Evolutionary conservation across 1,140 invertebrate species (phyloP).

Genomic region (Drosophila novamexicana): DNA sequence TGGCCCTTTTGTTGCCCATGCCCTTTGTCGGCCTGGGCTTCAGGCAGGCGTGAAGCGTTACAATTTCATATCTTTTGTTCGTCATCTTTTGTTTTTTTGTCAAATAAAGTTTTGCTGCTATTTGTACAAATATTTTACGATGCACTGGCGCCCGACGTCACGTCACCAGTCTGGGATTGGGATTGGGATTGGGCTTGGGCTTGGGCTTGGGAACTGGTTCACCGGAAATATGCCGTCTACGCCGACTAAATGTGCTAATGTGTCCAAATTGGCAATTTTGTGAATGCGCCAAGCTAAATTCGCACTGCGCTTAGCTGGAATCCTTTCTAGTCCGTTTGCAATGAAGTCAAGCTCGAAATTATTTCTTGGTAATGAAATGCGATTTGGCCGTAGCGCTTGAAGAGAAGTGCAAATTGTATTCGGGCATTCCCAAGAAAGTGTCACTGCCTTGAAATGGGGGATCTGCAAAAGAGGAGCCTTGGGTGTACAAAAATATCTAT

Average conservation of each 20-base stretch:
- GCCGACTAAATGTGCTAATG: constrained; percentile 46
- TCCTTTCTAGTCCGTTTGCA: constrained; percentile 67
- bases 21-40: constrained; percentile 56
- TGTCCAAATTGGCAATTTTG: constrained; percentile 64
- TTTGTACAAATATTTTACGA: constrained; percentile 73
- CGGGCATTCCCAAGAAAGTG: constrained; percentile 31
- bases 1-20: constrained; percentile 16
- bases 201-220: constrained; percentile 5
- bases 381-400: constrained; percentile 30
- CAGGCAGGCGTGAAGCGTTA: constrained; percentile 72
- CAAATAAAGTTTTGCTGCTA: constrained; percentile 39
- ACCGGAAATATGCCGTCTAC: constrained; percentile 76
- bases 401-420: constrained; percentile 47
- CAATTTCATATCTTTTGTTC: constrained; percentile 56
- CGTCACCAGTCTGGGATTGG: constrained; percentile 20
- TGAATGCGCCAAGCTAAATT: constrained; percentile 24
- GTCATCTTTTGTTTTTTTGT: constrained; percentile 26
- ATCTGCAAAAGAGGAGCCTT: neutral
- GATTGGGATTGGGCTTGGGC: neutral
- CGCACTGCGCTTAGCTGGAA: constrained; percentile 42
- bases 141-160: constrained; percentile 59
- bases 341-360: constrained; percentile 72
- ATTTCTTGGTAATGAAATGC: constrained; percentile 36
- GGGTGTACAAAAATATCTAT: neutral
- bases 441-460: neutral